phyloP scores from a whole-genome alignment of 2,888 invertebrate genomes.

The Bellardia pandia region DNA sequence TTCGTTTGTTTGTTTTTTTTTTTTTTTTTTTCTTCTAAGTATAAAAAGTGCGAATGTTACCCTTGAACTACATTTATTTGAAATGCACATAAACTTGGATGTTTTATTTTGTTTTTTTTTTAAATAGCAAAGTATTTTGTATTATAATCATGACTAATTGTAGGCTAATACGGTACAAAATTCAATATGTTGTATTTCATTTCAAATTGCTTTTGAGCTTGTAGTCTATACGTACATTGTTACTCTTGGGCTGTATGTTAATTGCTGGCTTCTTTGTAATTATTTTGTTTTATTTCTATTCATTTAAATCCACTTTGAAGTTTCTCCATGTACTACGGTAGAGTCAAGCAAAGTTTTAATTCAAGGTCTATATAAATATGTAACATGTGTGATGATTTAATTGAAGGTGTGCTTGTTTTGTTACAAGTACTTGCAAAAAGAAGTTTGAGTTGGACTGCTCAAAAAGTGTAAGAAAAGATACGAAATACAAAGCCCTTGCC shows the following conservation, averaged over 20 bases:
- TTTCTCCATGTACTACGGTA: slow-evolving; percentile 5
- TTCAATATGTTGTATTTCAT: slow-evolving; percentile 18
- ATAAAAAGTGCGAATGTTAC: slow-evolving; percentile 67
- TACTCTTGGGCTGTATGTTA: slow-evolving; percentile 31
- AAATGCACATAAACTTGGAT: slow-evolving; percentile 35
- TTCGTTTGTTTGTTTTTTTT: background rate
- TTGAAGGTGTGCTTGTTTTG: slow-evolving; percentile 16
- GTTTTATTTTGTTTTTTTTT: background rate
- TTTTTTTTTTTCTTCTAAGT: slow-evolving; percentile 28
- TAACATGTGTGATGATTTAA: slow-evolving; percentile 10
- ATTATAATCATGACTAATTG: slow-evolving; percentile 51
- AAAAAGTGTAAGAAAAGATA: too few species aligned
- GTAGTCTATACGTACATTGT: too few species aligned
- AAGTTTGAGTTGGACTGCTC: too few species aligned
- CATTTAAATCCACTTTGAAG: slow-evolving; percentile 32
- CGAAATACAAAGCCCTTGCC: too few species aligned
- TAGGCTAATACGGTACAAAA: slow-evolving; percentile 37
- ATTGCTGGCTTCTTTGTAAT: slow-evolving; percentile 36
- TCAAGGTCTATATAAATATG: slow-evolving; percentile 49
- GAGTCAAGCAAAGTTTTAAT: slow-evolving; percentile 17
- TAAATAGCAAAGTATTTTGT: slow-evolving; percentile 11
- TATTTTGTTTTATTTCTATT: background rate
- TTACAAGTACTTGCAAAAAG: background rate
- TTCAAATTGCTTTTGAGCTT: slow-evolving; percentile 25
- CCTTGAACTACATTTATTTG: slow-evolving; percentile 69